Percentiles rank a stretch among this genome's conserved stretches.
These are phyloP conservation scores for Dolichallabes microphthalmus DNA, from an alignment of 2,113 vertebrate genomes.

Conservation along the genomic window DNA sequence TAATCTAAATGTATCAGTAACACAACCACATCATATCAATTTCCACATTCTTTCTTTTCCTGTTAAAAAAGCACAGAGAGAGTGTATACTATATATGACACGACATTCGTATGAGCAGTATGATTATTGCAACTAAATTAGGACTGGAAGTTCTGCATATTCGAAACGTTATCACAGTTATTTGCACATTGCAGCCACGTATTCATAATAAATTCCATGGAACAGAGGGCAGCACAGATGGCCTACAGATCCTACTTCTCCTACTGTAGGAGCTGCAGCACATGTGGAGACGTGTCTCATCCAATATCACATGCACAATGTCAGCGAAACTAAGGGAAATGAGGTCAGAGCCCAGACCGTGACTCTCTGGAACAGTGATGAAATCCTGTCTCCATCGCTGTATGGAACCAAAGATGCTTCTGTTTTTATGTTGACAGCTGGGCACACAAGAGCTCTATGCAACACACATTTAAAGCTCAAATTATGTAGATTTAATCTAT, in stretches of 20 bases:
- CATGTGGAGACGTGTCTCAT: background rate
- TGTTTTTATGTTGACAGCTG: constrained; percentile 12
- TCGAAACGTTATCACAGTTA: background rate
- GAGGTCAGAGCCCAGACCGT: background rate
- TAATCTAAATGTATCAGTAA: too few species aligned
- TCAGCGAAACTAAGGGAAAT: background rate
- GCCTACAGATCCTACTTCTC: constrained; percentile 7
- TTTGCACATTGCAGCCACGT: constrained; percentile 14
- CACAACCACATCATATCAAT: too few species aligned
- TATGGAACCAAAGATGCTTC: background rate
- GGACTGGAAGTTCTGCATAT: background rate
- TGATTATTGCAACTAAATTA: background rate
- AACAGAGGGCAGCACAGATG: constrained; percentile 13
- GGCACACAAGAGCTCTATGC: background rate
- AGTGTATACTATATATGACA: background rate
- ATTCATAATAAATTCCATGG: background rate
- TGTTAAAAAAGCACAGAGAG: too few species aligned
- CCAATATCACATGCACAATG: background rate
- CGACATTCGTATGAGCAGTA: background rate
- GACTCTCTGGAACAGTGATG: background rate
- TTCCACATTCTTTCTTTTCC: too few species aligned
- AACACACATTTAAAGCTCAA: constrained; percentile 18
- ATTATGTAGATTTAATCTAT: background rate
- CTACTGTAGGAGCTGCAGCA: background rate
- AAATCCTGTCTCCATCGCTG: background rate